Base-by-base conservation (phyloP, 2,113 vertebrate genomes). In the Pristiophorus japonicus region DNA sequence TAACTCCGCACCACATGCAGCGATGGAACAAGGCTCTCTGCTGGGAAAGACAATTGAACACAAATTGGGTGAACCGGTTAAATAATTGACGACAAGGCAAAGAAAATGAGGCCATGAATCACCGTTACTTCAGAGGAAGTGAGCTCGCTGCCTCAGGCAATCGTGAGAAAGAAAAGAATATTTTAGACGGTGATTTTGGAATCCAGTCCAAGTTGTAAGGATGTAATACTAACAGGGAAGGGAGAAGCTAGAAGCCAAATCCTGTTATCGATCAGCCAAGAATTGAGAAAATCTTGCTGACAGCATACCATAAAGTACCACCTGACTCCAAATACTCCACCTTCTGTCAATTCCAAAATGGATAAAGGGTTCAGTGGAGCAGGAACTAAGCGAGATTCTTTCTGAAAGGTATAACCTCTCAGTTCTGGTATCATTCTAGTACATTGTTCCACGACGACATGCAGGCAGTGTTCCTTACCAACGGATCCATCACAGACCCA, bases 41-140 rank as follows among this genome's bases (percentile, higher is more conserved):
- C 65, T 18, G 65, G 22, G 34, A 30, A 51, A 51, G 45, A 34
- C 27, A 73, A 70, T 47, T 47, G 42, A 94, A 94, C 42, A 27
- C 66, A 94, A 70, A 73, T 73, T 70, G 66, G 66, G 51, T 51
- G 51, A 94, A 94, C 51, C 42, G 12, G 93, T 70, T 70, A 94
- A 70, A 70, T 70, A 94, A 94, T 51, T 94, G 66, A 94, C 1
- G 12, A 24, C 42, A 66, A 8, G 2, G 90, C 62, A 94, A 70
- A 94, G 38, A 67, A 47, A 47, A 10, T 73, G 65, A 66, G 65
- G 42, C 45, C 42, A 30, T 16, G 66, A 47, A 47, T 94, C 24
- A 94, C 73, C 11, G 16, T 67, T 70, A 27, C 45, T 73, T 94
- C 93, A 70, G 66, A 94, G 3, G 87, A 73, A 47, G 63, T 51